phyloP scores from a whole-genome alignment of 1,140 invertebrate species.

The Papilio polyxenes region DNA sequence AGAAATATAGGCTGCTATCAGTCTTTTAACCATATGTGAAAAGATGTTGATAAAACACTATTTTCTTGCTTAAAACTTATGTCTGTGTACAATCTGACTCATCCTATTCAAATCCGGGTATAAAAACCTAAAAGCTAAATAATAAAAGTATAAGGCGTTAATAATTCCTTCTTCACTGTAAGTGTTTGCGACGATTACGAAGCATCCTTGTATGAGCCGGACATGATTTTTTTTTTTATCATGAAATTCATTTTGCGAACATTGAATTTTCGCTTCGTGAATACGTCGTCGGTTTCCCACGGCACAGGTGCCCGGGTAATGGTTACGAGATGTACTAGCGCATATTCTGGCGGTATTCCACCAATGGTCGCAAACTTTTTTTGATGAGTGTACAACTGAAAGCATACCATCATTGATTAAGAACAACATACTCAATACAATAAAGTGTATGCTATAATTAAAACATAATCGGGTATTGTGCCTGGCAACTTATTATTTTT shows the following conservation, averaged over 20 bases:
- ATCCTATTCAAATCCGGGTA: background rate
- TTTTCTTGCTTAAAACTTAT: background rate
- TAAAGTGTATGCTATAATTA: too few relatives aligned
- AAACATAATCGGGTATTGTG: too few relatives aligned
- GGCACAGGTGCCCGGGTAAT: conserved; percentile 26
- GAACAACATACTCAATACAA: too few relatives aligned
- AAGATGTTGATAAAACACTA: background rate
- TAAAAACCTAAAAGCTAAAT: background rate
- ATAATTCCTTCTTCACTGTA: background rate
- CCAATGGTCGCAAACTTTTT: background rate
- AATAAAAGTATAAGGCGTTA: background rate
- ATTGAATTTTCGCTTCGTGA: conserved; percentile 21
- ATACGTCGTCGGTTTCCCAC: conserved; percentile 15
- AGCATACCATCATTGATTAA: background rate
- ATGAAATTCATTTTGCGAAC: background rate
- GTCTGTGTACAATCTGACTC: background rate
- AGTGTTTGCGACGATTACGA: conserved; percentile 23
- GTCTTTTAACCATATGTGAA: too few relatives aligned
- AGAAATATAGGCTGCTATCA: too few relatives aligned
- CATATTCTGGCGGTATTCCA: too few relatives aligned
- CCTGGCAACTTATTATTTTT: too few relatives aligned
- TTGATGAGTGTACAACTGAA: background rate
- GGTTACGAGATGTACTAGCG: background rate
- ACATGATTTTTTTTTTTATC: conserved; percentile 14
- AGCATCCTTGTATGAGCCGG: conserved; percentile 21